Conservation (phyloP, 2,797 vertebrate genomes). For the Channa striata region DNA sequence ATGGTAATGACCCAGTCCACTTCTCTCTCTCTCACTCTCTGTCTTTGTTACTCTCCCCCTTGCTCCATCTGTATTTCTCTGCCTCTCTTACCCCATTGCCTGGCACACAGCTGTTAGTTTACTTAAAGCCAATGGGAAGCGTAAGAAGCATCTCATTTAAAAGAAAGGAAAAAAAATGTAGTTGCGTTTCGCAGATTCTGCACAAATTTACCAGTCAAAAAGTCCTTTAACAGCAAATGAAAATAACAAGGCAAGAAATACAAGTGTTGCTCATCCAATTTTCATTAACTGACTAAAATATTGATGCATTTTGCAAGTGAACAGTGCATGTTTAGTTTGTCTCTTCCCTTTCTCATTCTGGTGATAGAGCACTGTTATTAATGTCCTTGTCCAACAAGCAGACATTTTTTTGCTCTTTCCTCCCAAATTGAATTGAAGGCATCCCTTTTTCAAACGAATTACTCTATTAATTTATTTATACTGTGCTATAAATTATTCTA, state of each 20-base stretch:
- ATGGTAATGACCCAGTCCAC: slow-evolving; percentile 84
- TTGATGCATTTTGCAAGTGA: slow-evolving; percentile 82
- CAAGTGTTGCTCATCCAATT: slow-evolving; percentile 80
- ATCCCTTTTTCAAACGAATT: slow-evolving; percentile 86
- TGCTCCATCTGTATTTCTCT: slow-evolving; percentile 25
- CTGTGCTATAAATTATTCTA: slow-evolving; percentile 88
- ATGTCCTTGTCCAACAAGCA: slow-evolving; percentile 80
- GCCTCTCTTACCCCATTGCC: slow-evolving; percentile 41
- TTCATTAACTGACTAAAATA: slow-evolving; percentile 80
- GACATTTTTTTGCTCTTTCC: slow-evolving; percentile 60
- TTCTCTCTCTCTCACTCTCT: slow-evolving; percentile 63
- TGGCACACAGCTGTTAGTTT: slow-evolving; percentile 62
- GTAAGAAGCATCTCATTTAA: slow-evolving; percentile 57
- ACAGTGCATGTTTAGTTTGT: slow-evolving; percentile 75
- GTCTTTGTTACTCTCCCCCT: slow-evolving; percentile 21
- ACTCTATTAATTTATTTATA: slow-evolving; percentile 89
- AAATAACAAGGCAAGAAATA: slow-evolving; percentile 71
- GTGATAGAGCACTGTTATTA: slow-evolving; percentile 77
- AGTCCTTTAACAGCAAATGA: slow-evolving; percentile 70
- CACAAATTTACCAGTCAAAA: slow-evolving; percentile 63
- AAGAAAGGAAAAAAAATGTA: slow-evolving; percentile 36
- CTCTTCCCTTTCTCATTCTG: slow-evolving; percentile 64
- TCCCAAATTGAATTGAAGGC: slow-evolving; percentile 84
- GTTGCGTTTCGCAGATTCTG: slow-evolving; percentile 59
- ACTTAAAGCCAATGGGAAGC: slow-evolving; percentile 54